These are phyloP conservation scores for Ariopsis seemanni DNA, from an alignment of 2,113 vertebrate species.

Conservation along the genomic window DNA sequence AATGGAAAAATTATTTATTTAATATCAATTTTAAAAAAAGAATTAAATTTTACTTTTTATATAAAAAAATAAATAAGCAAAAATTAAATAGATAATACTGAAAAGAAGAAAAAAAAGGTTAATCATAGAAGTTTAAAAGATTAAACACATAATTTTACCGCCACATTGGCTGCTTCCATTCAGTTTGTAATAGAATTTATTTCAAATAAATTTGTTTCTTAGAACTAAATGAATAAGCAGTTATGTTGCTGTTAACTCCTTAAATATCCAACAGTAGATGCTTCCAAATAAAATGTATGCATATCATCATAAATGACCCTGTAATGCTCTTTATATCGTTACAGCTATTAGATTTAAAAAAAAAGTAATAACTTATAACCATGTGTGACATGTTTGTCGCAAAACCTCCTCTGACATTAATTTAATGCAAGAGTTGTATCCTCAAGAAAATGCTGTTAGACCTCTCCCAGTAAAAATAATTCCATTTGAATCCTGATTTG, in stretches of 20 bases:
- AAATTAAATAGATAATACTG: not conserved
- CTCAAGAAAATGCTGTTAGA: not conserved
- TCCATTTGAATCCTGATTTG: not conserved
- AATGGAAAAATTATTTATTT: not conserved
- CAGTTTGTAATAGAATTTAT: not conserved
- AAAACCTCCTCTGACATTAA: not conserved
- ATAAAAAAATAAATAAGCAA: not conserved
- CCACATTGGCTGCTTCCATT: not conserved
- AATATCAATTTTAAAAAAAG: not conserved
- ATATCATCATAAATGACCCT: not conserved
- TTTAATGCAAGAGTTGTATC: not conserved
- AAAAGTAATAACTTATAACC: not conserved
- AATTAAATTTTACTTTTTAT: not conserved
- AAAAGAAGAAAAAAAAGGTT: not conserved
- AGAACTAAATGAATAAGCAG: not conserved
- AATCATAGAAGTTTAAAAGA: not conserved
- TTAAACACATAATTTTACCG: not conserved
- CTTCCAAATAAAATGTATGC: not conserved
- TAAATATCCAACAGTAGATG: not conserved
- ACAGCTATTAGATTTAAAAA: not conserved
- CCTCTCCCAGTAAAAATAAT: not conserved
- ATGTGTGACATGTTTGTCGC: not conserved
- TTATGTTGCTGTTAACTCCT: not conserved
- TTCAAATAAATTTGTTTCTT: not conserved
- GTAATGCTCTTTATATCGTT: not conserved